phyloP scores from a whole-genome alignment of 2,113 vertebrate genomes.

The Pithys albifrons region DNA sequence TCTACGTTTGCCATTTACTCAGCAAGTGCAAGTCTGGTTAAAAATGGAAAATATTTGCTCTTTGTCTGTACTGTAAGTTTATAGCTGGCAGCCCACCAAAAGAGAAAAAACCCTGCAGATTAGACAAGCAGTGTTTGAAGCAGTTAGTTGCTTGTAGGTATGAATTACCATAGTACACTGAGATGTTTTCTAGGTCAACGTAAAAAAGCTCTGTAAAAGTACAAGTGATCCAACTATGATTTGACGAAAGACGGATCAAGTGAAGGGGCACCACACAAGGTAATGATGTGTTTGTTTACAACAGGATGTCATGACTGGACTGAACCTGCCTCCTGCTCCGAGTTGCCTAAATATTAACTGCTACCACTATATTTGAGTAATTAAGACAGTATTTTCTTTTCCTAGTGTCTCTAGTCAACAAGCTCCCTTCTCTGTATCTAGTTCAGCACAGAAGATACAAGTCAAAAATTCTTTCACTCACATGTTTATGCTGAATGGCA shows the following conservation, averaged over 20 bases:
- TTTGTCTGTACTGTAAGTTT: not conserved
- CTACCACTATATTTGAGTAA: not conserved
- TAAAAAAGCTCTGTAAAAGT: not conserved
- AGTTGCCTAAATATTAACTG: not conserved
- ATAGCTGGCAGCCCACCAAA: not conserved
- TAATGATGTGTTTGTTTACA: constrained; percentile 49
- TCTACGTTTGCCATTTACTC: not conserved
- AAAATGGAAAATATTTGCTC: not conserved
- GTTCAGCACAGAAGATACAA: not conserved
- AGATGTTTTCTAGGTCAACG: not conserved
- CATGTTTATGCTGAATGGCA: not conserved
- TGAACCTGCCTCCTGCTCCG: not conserved
- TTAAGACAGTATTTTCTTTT: not conserved
- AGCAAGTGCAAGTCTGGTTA: not conserved
- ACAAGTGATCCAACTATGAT: not conserved
- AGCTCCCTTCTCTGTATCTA: not conserved
- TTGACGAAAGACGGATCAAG: not conserved
- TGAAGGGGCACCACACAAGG: constrained; percentile 6
- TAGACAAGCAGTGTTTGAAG: not conserved
- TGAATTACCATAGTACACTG: not conserved
- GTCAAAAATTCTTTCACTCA: not conserved
- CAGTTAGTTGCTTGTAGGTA: not conserved
- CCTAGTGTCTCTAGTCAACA: not conserved
- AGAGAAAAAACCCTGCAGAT: not conserved
- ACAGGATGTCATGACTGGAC: not conserved